Percentiles rank a stretch among this genome's conserved stretches.
Evolutionary conservation across 2,888 invertebrate genomes (phyloP).

Genomic region (Euplagia quadripunctaria): DNA sequence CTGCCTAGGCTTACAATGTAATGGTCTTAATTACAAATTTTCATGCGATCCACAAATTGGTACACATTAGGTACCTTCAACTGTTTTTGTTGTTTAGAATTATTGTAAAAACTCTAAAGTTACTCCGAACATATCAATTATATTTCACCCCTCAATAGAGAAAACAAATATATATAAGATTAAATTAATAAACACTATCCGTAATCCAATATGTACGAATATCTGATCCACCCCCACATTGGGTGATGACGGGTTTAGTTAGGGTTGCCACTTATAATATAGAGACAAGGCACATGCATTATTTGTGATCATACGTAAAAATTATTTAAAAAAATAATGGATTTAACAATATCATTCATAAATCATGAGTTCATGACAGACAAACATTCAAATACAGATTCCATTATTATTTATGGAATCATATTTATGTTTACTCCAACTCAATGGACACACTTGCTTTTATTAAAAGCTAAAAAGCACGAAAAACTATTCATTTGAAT

Average conservation of each 20-base stretch:
- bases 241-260: not conserved
- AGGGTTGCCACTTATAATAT: not conserved
- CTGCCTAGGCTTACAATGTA: no score
- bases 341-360: no score
- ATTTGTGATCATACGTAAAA: no score
- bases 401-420: no score
- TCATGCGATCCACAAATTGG: no score
- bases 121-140: not conserved
- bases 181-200: constrained; percentile 40
- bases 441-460: not conserved
- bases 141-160: constrained; percentile 5
- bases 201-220: constrained; percentile 34
- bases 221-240: constrained; percentile 6
- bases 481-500: not conserved
- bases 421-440: no score
- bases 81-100: no score
- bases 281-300: not conserved
- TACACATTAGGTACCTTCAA: no score
- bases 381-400: no score
- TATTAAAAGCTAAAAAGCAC: not conserved
- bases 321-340: no score
- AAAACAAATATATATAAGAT: constrained; percentile 16
- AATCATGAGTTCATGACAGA: no score
- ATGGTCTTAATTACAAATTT: no score
- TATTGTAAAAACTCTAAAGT: not conserved